Evolutionary conservation across 2,797 vertebrate species (phyloP), one percentile per base, ranked within the genome.

Genomic region (Ptychadena robeensis): DNA sequence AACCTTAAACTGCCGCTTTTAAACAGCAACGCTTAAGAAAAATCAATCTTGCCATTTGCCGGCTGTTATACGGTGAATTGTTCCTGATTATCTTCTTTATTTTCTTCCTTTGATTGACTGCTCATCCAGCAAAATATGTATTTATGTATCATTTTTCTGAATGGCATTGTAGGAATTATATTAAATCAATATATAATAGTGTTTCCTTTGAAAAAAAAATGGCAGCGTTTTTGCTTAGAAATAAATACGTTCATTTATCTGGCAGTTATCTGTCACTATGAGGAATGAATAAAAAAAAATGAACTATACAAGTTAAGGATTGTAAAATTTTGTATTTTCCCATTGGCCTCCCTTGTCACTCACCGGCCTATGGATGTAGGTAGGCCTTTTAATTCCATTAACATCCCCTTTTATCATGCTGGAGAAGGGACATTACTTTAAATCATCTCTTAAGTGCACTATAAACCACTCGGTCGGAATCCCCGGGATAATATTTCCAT

Each of bases 381-480:
- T 4, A n/a, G 44, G 15, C 63, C 63, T 32, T 77, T n/a, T 53
- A 53, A 67, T n/a, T 35, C 64, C 25, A 57, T 68, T 27, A 78
- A 14, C 15, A 4, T 4, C 35, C 44, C 11, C 2, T 78, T 32
- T 68, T 68, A 57, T 78, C 40, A 35, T 28, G 22, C 25, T 25
- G 12, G n/a, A 14, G 37, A 25, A 38, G 34, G 34, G 59, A 32
- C 14, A 15, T 73, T 25, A 40, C 61, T 48, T 61, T 82, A 71
- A 83, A 79, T 83, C 75, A 73, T 48, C 9, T 34, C 35, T 65
- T 79, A 73, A 72, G 59, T 83, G 69, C 5, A 63, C 35, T 68
- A 63, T 30, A 67, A 40, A 31, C 27, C 31, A 35, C 44, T 79
- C 38, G 25, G 7, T 35, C 48, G 40, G n/a, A 15, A 32, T 73